Base-by-base conservation (phyloP, 64 coral and sea anemone species). In the Dendronephthya gigantea region DNA sequence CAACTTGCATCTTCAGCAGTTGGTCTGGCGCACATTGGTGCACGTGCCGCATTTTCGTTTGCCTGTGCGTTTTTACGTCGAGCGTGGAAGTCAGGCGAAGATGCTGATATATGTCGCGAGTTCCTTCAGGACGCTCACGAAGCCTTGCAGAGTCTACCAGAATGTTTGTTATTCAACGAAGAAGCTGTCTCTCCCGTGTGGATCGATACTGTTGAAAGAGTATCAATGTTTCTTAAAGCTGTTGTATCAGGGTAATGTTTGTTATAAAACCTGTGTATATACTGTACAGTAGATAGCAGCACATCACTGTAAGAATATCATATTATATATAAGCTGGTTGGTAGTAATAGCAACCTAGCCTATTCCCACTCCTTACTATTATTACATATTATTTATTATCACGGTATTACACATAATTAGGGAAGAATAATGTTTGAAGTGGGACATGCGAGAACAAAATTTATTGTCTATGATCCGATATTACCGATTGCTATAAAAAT, bases 221-320 rank as follows among this genome's bases (percentile, higher is more conserved):
- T 92, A 22, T 93, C 92, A 81, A 98, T 91, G 55, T 98, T 98
- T 85, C 65, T 98, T 23, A 84, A 89, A 84, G 89, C 95, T 48
- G 92, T 98, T 12, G 94, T 98, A 81, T 92, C 89, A 35, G 95
- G 95, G 95, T 98, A 91, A n/a, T n/a, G n/a, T n/a, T n/a, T n/a
- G n/a, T n/a, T n/a, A n/a, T n/a, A n/a, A n/a, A n/a, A n/a, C n/a
- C n/a, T 81, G 85, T 84, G 29, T 25, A 32, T 16, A 49, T 7
- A 27, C 30, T 74, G 17, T 1, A 35, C 17, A 19, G 32, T 74
- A 74, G 32, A 25, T 0, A 2, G 25, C n/a, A 11, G 50, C 50
- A 17, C 17, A 55, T 55, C 10, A 17, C 10, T 10, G 10, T 10
- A 55, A 55, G 17, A n/a, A n/a, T n/a, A n/a, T n/a, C n/a, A n/a